Conservation (phyloP, 2,113 vertebrate species). For the Nannobrachium achirus region DNA sequence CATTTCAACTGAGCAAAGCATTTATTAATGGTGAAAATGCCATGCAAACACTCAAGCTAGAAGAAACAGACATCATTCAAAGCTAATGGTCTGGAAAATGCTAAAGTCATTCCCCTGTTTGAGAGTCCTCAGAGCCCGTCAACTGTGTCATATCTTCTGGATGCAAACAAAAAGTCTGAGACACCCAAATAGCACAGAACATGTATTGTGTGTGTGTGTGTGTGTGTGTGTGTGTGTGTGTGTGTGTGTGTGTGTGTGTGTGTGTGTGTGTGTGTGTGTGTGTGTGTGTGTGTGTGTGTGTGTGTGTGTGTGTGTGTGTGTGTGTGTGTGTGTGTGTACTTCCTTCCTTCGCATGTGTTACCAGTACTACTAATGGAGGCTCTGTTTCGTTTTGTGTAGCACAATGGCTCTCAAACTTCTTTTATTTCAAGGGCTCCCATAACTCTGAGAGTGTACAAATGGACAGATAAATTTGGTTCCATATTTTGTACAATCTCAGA, state of each 20-base stretch:
- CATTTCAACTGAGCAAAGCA: constrained; percentile 47
- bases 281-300: neutral
- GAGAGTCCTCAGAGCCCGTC: constrained; percentile 15
- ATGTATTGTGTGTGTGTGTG: neutral
- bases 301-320: neutral
- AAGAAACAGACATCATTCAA: constrained; percentile 46
- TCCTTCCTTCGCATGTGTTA: neutral
- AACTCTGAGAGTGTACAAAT: too few species aligned
- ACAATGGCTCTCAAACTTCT: too few species aligned
- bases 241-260: neutral
- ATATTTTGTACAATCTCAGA: too few species aligned
- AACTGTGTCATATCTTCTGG: neutral
- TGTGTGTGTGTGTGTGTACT: neutral
- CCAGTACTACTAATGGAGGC: too few species aligned
- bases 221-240: neutral
- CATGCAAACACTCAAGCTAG: constrained; percentile 52
- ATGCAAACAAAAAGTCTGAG: constrained; percentile 9
- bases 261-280: neutral
- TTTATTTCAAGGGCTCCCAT: too few species aligned
- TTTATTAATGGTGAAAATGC: constrained; percentile 60
- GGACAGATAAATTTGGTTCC: too few species aligned
- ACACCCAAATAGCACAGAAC: too few species aligned
- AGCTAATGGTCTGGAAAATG: constrained; percentile 56
- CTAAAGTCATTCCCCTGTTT: constrained; percentile 21
- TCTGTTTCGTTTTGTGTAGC: too few species aligned